A percentile compares a stretch with the other conserved stretches of the same genome.
phyloP scores from a whole-genome alignment of 1,140 invertebrate species.

The honey bee (Apis mellifera) region Amel_HAv3.1 CM009935.2:7985501-7986000 shows the following conservation, averaged over 20 bases:
- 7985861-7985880: slow-evolving; percentile 60
- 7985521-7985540: slow-evolving; percentile 36
- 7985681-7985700: slow-evolving; percentile 51
- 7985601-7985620: slow-evolving; percentile 37
- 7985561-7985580: slow-evolving; percentile 33
- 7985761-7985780: slow-evolving; percentile 15
- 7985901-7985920: slow-evolving; percentile 68
- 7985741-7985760: not conserved
- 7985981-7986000: slow-evolving; percentile 60
- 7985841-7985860: slow-evolving; percentile 60
- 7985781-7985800: slow-evolving; percentile 58
- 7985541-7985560: slow-evolving; percentile 12
- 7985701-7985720: not conserved
- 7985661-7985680: slow-evolving; percentile 43
- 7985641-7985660: slow-evolving; percentile 30
- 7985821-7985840: slow-evolving; percentile 39
- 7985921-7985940: slow-evolving; percentile 59
- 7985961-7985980: slow-evolving; percentile 3
- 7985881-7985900: slow-evolving; percentile 59
- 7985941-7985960: slow-evolving; percentile 15
- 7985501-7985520: slow-evolving; percentile 33
- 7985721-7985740: too few relatives aligned
- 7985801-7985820: slow-evolving; percentile 26
- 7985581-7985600: slow-evolving; percentile 20
- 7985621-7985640: slow-evolving; percentile 21